phyloP scores from a whole-genome alignment of 37 sponge, comb jelly and placozoan species.

The Dysidea cf. avara region DNA sequence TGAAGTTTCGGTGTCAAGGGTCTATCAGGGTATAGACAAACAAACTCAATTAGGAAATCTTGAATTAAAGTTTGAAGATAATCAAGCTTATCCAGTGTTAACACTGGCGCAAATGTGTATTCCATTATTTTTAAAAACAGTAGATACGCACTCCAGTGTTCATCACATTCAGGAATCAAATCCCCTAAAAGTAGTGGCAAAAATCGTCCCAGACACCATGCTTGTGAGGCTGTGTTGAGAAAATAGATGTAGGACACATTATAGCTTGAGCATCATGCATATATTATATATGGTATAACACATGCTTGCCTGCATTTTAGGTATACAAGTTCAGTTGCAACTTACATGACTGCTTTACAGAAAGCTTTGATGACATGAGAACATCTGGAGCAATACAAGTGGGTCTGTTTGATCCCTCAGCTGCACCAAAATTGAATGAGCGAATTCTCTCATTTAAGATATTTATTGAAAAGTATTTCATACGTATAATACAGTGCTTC shows the following conservation, averaged over 20 bases:
- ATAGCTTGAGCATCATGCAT: no score
- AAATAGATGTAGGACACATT: not conserved
- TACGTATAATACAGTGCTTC: not conserved
- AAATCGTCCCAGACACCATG: constrained; percentile 64
- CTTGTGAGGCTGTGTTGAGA: constrained; percentile 44
- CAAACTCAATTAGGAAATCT: constrained; percentile 28
- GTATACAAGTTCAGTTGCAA: no score
- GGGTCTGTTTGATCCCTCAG: constrained; percentile 32
- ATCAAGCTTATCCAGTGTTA: constrained; percentile 20
- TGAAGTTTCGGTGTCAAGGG: constrained; percentile 57
- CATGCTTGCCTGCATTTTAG: no score
- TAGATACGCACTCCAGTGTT: constrained; percentile 45
- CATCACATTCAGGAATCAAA: constrained; percentile 33
- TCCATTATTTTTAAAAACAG: constrained; percentile 49
- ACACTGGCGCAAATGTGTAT: constrained; percentile 47
- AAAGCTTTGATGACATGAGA: not conserved
- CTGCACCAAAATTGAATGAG: constrained; percentile 27
- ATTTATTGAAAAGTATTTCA: constrained; percentile 23
- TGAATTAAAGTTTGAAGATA: constrained; percentile 21
- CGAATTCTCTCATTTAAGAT: constrained; percentile 23
- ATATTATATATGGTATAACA: no score
- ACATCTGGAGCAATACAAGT: not conserved
- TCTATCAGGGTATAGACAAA: constrained; percentile 31
- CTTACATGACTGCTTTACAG: constrained; percentile 23
- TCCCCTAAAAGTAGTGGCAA: constrained; percentile 66